Evolutionary conservation across 2,113 vertebrate genomes (phyloP).

Genomic region (Phrynocephalus versicolor): DNA sequence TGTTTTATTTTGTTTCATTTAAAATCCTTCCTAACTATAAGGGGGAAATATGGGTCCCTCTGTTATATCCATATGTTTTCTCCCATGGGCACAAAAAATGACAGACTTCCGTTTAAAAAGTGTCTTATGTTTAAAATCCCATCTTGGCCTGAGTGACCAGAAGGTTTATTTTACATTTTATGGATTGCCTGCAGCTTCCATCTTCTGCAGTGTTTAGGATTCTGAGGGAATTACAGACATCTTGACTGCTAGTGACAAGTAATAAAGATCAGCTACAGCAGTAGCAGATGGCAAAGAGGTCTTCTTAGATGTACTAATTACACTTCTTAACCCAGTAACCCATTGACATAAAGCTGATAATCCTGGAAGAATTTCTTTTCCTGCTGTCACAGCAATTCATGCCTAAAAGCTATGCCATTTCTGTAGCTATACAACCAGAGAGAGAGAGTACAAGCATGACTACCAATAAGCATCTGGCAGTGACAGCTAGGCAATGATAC

Average conservation of each 20-base stretch:
- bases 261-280: conserved; percentile 1
- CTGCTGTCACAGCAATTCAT: background rate
- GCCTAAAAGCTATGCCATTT: background rate
- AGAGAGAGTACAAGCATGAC: background rate
- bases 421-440: background rate
- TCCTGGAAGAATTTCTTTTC: background rate
- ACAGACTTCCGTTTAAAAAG: background rate
- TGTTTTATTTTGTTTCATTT: background rate
- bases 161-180: background rate
- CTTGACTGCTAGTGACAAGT: background rate
- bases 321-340: background rate
- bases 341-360: background rate
- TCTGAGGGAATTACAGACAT: background rate
- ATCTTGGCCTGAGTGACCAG: background rate
- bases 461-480: background rate
- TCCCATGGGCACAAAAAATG: too few relatives aligned
- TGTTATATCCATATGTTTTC: background rate
- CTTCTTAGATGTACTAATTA: conserved; percentile 2
- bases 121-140: background rate
- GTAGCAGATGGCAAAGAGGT: background rate
- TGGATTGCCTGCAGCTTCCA: background rate
- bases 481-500: background rate
- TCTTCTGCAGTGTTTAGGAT: background rate
- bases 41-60: background rate
- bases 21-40: background rate